Base-by-base conservation (phyloP, 2,888 invertebrate genomes). In the Sinotaia quadrata region DNA sequence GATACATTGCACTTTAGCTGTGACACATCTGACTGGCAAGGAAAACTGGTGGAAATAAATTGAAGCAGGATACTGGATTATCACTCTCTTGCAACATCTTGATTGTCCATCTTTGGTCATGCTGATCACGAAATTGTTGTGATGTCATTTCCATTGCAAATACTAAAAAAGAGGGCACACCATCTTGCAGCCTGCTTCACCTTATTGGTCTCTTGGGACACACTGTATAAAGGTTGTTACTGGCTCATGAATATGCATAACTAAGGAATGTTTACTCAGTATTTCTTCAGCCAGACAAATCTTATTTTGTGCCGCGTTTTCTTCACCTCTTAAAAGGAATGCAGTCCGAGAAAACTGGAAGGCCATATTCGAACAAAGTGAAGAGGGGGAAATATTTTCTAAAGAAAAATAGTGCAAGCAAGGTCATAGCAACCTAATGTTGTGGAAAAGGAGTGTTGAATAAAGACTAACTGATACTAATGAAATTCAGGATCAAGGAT, bases 201-300 rank as follows among this genome's bases (percentile, higher is more conserved):
- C 41, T 18, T 18, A 1, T 34, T 21, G 10, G 4, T 18, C n/a
- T 27, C 44, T 33, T 44, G 31, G 47, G n/a, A 21, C 37, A 31
- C 31, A 31, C 49, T 4, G 18, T n/a, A 18, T 18, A 10, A 36
- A 61, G 33, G 3, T 18, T 18, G 36, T 47, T 3, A n/a, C 34
- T 2, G 51, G 33, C 36, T 61, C 61, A 61, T 61, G 61, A 27
- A 61, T 61, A 61, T 61, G 33, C 34, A 61, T 34, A 27, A 34
- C 21, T 18, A 2, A 12, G 34, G 27, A 33, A 8, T 51, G 44
- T 61, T 61, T 51, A 49, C n/a, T 49, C 51, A 51, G 18, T 33
- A 8, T 44, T 24, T n/a, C 24, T 21, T 4, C 31, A n/a, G 21
- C 15, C 61, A 34, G 61, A 61, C 51, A 37, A 37, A 57, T 37